These are phyloP conservation scores for Mesochorus sp. DNA, from an alignment of 2,888 invertebrate genomes.

Conservation along the genomic window DNA sequence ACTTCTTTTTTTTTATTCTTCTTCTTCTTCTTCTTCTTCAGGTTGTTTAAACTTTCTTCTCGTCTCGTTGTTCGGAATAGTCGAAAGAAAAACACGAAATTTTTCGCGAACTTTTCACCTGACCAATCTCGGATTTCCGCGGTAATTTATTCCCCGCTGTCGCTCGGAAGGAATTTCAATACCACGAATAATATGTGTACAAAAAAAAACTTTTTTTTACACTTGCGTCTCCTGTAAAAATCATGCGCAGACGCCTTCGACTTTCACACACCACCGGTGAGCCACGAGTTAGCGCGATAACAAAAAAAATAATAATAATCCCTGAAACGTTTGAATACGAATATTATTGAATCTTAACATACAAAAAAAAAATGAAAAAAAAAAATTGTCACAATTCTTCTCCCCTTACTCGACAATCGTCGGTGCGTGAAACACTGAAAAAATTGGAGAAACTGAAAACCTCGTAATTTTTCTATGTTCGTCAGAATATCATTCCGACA, in stretches of 20 bases:
- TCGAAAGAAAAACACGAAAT: not conserved
- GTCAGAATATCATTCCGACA: slow-evolving; percentile 27
- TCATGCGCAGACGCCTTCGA: slow-evolving; percentile 35
- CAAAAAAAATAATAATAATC: slow-evolving; percentile 12
- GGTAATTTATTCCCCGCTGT: not conserved
- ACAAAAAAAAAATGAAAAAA: slow-evolving; percentile 14
- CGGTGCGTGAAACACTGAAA: slow-evolving; percentile 3
- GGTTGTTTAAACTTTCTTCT: slow-evolving; percentile 11
- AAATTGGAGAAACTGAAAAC: not conserved
- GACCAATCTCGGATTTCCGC: not conserved
- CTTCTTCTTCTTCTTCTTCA: not conserved
- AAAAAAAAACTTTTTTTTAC: slow-evolving; percentile 24
- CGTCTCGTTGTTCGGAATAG: not conserved
- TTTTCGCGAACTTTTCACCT: not conserved
- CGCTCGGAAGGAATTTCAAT: not conserved
- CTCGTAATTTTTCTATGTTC: not conserved
- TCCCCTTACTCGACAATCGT: not conserved
- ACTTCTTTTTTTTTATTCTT: not conserved
- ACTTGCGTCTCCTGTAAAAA: not conserved
- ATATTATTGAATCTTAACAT: slow-evolving; percentile 17
- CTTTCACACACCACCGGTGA: slow-evolving; percentile 22
- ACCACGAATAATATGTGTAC: not conserved
- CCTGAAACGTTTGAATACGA: not conserved
- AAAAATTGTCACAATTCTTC: slow-evolving; percentile 7
- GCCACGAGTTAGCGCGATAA: slow-evolving; percentile 23